Conservation (phyloP, 2,113 vertebrate species). For the Caranx melampygus region DNA sequence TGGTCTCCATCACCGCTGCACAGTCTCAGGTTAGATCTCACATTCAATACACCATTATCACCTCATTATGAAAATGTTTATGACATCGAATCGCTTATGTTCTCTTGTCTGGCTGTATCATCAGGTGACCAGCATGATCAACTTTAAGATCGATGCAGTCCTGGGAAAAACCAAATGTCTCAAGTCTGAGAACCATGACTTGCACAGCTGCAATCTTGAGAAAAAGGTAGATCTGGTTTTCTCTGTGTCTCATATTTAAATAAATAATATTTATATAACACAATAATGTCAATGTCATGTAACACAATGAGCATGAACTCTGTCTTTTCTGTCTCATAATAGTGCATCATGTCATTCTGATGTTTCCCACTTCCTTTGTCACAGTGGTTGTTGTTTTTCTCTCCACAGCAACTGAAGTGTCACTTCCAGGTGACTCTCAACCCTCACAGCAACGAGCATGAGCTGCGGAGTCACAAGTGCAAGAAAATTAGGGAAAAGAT, state of each 20-base stretch:
- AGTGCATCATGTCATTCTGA: too few species aligned
- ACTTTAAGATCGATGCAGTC: conserved; percentile 63
- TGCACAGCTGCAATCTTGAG: conserved; percentile 56
- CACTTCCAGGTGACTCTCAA: conserved; percentile 64
- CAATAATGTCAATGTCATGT: too few species aligned
- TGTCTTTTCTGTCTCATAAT: background rate
- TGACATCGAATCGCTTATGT: background rate
- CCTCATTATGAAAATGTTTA: background rate
- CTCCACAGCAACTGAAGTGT: conserved; percentile 73
- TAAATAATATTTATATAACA: too few species aligned
- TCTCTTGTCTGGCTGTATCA: background rate
- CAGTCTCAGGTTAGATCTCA: conserved; percentile 57
- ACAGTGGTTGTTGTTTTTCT: conserved; percentile 11
- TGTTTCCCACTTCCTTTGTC: background rate
- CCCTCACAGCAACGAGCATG: conserved; percentile 30
- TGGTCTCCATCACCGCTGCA: conserved; percentile 55
- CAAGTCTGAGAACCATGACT: conserved; percentile 61
- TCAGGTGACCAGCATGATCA: conserved; percentile 70
- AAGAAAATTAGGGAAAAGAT: background rate
- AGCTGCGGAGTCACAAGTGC: conserved; percentile 36
- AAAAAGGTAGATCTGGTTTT: conserved; percentile 59
- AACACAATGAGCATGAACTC: too few species aligned
- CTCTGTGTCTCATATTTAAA: background rate
- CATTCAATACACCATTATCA: background rate
- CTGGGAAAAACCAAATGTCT: conserved; percentile 74